Base-by-base conservation (phyloP, 2,113 vertebrate species). In the Zosterops hypoxanthus region DNA sequence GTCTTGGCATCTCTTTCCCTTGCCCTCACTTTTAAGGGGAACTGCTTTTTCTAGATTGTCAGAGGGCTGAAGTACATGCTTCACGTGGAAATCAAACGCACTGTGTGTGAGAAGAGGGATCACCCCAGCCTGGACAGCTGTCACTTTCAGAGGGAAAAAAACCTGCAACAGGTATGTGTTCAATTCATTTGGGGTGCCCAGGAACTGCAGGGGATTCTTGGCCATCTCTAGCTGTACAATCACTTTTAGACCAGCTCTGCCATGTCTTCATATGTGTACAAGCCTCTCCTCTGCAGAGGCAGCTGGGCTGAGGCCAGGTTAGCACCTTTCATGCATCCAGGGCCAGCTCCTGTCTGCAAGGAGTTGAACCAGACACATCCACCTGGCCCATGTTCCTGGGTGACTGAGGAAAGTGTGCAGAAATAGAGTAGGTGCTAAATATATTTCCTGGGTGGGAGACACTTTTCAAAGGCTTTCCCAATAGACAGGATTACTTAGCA, bases 31-130 rank as follows among this genome's bases (percentile, higher is more conserved):
- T 57, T 49, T 73, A 90, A 92, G 61, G 21, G 17, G 47, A 87
- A 61, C 29, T 70, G 15, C 44, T 72, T 78, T 82, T 44, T 78
- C 59, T 92, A 98, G 98, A 56, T 98, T 42, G 97, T 98, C 63
- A 97, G 98, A 95, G 98, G 98, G 24, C 91, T 98, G 79, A 98
- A 97, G 65, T 98, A 98, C 61, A 91, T 98, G 97, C 95, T 98
- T 1, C 81, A 96, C 0, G 31, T 97, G 60, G 90, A 98, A 55
- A 97, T 98, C 3, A 33, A 88, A 50, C 97, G 98, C 82, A 98
- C 98, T 0, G 55, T 72, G 14, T 98, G 98, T 73, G 79, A 93
- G 88, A 98, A 98, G 91, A 97, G 25, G 24, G 16, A 61, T 14
- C 92, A 96, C 16, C 25, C 41, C 17, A 85, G 7, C 47, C 92